Evolutionary conservation across 2,888 invertebrate species (phyloP).

Genomic region (Hyles lineata): DNA sequence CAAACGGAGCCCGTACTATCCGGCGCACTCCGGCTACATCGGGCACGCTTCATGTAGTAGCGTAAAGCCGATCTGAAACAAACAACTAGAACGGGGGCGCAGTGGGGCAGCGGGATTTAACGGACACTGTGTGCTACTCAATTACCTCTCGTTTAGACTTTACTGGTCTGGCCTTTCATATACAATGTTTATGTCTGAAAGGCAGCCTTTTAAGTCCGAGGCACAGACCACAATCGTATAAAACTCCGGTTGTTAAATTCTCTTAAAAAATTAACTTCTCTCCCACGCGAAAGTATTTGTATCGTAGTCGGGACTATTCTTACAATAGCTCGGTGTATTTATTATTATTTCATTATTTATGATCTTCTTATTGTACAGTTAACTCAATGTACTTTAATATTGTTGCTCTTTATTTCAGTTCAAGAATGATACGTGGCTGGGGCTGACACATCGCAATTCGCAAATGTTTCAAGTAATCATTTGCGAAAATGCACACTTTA

Average conservation of each 20-base stretch:
- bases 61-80: neutral
- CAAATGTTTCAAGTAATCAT: constrained; percentile 3
- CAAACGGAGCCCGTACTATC: neutral
- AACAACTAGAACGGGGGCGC: neutral
- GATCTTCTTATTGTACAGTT: no score
- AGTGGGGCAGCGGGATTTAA: neutral
- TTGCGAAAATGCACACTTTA: constrained; percentile 1
- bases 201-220: no score
- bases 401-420: neutral
- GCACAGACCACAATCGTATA: no score
- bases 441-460: neutral
- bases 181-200: no score
- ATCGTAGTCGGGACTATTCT: no score
- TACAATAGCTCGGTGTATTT: no score
- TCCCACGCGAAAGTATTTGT: no score
- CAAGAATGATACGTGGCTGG: neutral
- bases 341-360: no score
- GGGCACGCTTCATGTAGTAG: neutral
- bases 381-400: neutral
- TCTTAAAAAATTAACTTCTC: no score
- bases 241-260: no score
- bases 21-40: neutral
- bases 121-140: neutral
- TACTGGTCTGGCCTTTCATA: neutral
- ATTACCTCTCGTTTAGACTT: neutral